Percentiles rank a stretch among this genome's conserved stretches.
phyloP scores from a whole-genome alignment of 1,140 invertebrate species.

The Dinoponera quadriceps region DNA sequence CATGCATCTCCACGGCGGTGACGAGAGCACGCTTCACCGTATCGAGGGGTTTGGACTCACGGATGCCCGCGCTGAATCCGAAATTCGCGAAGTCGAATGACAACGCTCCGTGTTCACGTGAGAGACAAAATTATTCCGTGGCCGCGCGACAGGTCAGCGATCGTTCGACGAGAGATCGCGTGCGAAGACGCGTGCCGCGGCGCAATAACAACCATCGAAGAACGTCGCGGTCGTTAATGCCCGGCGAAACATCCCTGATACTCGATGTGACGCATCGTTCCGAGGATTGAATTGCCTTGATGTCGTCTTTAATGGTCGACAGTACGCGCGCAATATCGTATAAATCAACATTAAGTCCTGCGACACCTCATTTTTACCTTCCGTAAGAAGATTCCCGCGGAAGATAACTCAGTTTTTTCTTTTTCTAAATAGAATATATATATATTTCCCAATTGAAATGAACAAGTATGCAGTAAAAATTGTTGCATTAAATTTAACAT shows the following conservation, averaged over 20 bases:
- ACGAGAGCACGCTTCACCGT: slow-evolving; percentile 50
- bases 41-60: neutral
- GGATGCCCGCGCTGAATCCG: neutral
- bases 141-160: slow-evolving; percentile 2
- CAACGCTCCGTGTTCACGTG: neutral
- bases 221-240: slow-evolving; percentile 76
- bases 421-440: no score
- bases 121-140: slow-evolving; percentile 60
- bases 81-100: neutral
- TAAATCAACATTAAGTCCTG: neutral
- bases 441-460: no score
- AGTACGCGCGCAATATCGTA: neutral
- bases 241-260: slow-evolving; percentile 58
- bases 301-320: neutral
- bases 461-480: no score
- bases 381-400: no score
- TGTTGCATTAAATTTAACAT: no score
- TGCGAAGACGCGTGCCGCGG: slow-evolving; percentile 74
- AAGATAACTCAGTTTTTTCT: no score
- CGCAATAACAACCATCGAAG: slow-evolving; percentile 75
- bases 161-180: slow-evolving; percentile 71
- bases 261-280: neutral
- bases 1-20: slow-evolving; percentile 33
- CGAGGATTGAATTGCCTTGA: neutral
- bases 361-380: neutral